Evolutionary conservation across 2,888 invertebrate genomes (phyloP), one percentile per base, ranked within the genome.

Genomic region (Drosophila cognata): DNA sequence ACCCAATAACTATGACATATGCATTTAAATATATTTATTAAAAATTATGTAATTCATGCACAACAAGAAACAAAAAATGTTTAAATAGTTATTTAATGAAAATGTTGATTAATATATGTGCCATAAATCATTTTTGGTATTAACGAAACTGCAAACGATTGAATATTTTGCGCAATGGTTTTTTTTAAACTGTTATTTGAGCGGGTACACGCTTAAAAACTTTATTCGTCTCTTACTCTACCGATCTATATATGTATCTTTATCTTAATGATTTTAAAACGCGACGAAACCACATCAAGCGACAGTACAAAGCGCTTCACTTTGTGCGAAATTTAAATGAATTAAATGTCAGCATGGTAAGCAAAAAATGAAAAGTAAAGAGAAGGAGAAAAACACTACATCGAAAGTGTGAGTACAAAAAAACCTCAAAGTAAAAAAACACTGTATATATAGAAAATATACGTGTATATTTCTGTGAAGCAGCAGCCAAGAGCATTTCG

Each of bases 241-340:
- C 11, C 43, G 43, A 43, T 11, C 11, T 21, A 21, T 21, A 5
- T 43, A 21, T 46, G 25, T 46, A 13, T 72, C 10, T 4, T 11
- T 33, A 33, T 33, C 33, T 68, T 78, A 69, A 79, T 85, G 61
- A 67, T 71, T 72, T 68, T 55, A 64, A 67, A 72, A 74, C 57
- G 70, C 53, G 52, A 36, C 46, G 36, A 64, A 68, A 71, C 74
- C 84, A 38, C 74, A 61, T n/a, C 38, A 53, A 57, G 52, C 59
- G n/a, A 52, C 53, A 51, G 43, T 56, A 48, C 31, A 56, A 70
- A 25, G 2, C 65, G 29, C 52, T 73, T 71, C 51, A 61, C 79
- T 79, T 76, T 84, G 73, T 61, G 61, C 36, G 56, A 29, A 55
- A 56, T 59, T 82, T 79, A 84, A 88, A 72, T 79, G 74, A 84